These are phyloP conservation scores for Diarsia rubi DNA, from an alignment of 2,888 invertebrate species.

Conservation along the genomic window DNA sequence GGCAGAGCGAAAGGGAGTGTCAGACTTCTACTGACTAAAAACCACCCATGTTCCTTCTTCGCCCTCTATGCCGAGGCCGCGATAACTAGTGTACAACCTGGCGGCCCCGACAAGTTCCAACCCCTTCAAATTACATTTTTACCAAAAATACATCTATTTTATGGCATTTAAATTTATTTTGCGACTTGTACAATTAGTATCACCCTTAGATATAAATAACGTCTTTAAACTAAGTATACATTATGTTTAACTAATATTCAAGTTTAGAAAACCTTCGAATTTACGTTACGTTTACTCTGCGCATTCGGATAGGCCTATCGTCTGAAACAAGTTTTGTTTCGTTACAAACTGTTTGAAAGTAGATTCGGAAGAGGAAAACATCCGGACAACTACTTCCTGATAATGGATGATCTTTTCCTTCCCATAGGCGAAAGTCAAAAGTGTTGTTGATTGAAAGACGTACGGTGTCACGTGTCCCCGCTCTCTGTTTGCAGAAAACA, in stretches of 20 bases:
- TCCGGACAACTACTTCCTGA: conserved; percentile 32
- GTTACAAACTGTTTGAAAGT: conserved; percentile 32
- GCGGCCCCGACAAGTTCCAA: no score
- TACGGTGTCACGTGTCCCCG: conserved; percentile 67
- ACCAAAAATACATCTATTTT: background rate
- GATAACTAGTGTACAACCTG: no score
- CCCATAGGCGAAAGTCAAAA: conserved; percentile 61
- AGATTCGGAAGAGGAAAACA: conserved; percentile 21
- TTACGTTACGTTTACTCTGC: background rate
- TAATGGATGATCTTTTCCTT: conserved; percentile 52
- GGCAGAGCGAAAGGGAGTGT: no score
- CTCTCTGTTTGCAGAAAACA: conserved; percentile 67
- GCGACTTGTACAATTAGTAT: background rate
- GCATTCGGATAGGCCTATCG: background rate
- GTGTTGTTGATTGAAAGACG: conserved; percentile 70
- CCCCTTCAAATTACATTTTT: background rate
- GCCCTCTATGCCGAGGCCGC: no score
- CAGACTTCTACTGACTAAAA: no score
- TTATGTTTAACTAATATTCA: background rate
- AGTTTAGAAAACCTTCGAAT: background rate
- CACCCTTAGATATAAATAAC: background rate
- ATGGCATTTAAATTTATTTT: background rate
- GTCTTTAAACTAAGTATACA: background rate
- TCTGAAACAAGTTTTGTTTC: conserved; percentile 30
- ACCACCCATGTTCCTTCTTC: no score